phyloP scores from a whole-genome alignment of 2,797 vertebrate genomes.

The Crossoptilon crossoptilon region DNA sequence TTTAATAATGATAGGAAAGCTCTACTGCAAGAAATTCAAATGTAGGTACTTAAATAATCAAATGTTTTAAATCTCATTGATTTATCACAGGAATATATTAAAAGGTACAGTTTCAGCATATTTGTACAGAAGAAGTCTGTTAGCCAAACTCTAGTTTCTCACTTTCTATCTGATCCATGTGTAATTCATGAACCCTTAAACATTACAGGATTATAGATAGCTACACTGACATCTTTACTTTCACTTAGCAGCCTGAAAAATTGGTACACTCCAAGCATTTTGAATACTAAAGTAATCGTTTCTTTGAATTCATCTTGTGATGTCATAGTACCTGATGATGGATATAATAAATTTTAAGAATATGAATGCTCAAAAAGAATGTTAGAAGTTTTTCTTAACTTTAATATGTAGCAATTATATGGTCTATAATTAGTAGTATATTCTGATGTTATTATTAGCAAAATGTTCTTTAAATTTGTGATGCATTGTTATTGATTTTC shows the following conservation, averaged over 20 bases:
- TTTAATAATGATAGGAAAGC: constrained; percentile 66
- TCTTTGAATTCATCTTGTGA: constrained; percentile 83
- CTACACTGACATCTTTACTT: constrained; percentile 80
- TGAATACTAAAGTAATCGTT: constrained; percentile 77
- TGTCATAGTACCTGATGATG: constrained; percentile 75
- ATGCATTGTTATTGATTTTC: constrained; percentile 54
- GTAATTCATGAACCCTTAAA: constrained; percentile 83
- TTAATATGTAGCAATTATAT: constrained; percentile 78
- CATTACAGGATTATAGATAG: constrained; percentile 76
- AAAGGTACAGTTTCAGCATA: constrained; percentile 70
- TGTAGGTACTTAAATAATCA: constrained; percentile 70
- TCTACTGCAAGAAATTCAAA: constrained; percentile 71
- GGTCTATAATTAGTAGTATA: constrained; percentile 67
- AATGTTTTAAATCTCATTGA: constrained; percentile 76
- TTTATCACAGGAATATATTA: constrained; percentile 78
- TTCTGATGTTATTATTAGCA: constrained; percentile 74
- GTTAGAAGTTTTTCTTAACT: constrained; percentile 68
- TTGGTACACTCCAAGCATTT: constrained; percentile 72
- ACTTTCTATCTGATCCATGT: constrained; percentile 68
- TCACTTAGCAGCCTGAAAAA: constrained; percentile 80
- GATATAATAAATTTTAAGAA: constrained; percentile 77
- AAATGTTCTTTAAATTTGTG: constrained; percentile 75
- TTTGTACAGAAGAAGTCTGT: constrained; percentile 72
- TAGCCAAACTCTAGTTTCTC: constrained; percentile 71
- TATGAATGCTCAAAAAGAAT: constrained; percentile 68